Evolutionary conservation across 2,113 vertebrate species (phyloP).

Genomic region (Columbina picui): DNA sequence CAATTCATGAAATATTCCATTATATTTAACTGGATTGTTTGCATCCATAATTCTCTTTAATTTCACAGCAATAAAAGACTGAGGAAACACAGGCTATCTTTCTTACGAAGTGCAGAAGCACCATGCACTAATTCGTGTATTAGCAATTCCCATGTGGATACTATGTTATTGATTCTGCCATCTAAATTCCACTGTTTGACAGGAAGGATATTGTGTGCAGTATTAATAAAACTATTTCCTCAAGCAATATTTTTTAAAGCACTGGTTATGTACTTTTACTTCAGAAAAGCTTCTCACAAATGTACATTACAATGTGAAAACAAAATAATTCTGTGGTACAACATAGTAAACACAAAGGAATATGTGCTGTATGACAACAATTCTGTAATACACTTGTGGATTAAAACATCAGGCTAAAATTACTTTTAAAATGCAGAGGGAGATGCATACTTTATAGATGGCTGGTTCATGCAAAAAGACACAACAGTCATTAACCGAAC

Average conservation of each 20-base stretch:
- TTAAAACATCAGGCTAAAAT: background rate
- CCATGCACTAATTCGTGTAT: slow-evolving; percentile 73
- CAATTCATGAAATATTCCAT: slow-evolving; percentile 34
- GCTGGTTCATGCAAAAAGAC: background rate
- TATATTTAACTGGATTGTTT: slow-evolving; percentile 53
- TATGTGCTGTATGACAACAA: background rate
- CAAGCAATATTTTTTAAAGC: slow-evolving; percentile 44
- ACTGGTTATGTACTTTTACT: slow-evolving; percentile 47
- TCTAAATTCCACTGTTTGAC: slow-evolving; percentile 70
- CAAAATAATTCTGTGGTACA: background rate
- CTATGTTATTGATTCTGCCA: slow-evolving; percentile 75
- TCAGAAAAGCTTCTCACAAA: slow-evolving; percentile 55
- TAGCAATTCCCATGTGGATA: slow-evolving; percentile 59
- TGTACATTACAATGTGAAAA: background rate
- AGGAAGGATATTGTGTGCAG: slow-evolving; percentile 72
- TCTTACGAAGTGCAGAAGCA: slow-evolving; percentile 53
- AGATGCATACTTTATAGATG: background rate
- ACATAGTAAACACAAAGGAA: slow-evolving; percentile 28
- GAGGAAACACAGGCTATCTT: slow-evolving; percentile 47
- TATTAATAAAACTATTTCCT: slow-evolving; percentile 76
- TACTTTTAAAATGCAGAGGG: background rate
- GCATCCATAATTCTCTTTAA: slow-evolving; percentile 58
- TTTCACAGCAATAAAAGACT: slow-evolving; percentile 52
- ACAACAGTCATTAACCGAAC: background rate
- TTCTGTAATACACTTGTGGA: background rate